phyloP scores from a whole-genome alignment of 2,797 vertebrate species.

The Oryzias dopingdopingensis region DNA sequence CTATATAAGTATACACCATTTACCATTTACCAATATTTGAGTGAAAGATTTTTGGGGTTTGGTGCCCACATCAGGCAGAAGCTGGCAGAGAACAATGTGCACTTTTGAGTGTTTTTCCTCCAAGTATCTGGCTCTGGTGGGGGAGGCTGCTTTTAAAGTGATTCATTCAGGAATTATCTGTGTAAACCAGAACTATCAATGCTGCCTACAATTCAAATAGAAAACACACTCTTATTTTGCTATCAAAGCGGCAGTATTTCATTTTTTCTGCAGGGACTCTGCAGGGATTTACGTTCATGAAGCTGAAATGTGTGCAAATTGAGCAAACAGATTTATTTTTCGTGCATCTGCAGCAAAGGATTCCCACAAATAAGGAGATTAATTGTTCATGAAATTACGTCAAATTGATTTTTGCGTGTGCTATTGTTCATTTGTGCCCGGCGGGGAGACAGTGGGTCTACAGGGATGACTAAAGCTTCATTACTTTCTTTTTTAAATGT shows the following conservation, averaged over 20 bases:
- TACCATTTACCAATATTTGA: too few species aligned
- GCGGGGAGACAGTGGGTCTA: background rate
- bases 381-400: background rate
- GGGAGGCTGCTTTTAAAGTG: constrained; percentile 38
- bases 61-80: constrained; percentile 38
- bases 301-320: constrained; percentile 7
- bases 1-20: too few species aligned
- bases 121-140: constrained; percentile 43
- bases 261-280: constrained; percentile 13
- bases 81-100: constrained; percentile 41
- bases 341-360: background rate
- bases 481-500: background rate
- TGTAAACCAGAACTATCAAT: constrained; percentile 17
- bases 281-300: constrained; percentile 7
- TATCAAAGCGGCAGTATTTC: background rate
- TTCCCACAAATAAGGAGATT: background rate
- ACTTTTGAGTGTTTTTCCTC: constrained; percentile 63
- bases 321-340: background rate
- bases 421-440: background rate
- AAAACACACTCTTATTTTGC: constrained; percentile 4
- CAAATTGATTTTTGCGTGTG: background rate
- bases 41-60: constrained; percentile 32
- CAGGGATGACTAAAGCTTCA: background rate
- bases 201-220: constrained; percentile 31
- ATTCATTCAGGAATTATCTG: constrained; percentile 41